These are phyloP conservation scores for Ooceraea biroi DNA, from an alignment of 1,140 invertebrate species.

Conservation along the genomic window DNA sequence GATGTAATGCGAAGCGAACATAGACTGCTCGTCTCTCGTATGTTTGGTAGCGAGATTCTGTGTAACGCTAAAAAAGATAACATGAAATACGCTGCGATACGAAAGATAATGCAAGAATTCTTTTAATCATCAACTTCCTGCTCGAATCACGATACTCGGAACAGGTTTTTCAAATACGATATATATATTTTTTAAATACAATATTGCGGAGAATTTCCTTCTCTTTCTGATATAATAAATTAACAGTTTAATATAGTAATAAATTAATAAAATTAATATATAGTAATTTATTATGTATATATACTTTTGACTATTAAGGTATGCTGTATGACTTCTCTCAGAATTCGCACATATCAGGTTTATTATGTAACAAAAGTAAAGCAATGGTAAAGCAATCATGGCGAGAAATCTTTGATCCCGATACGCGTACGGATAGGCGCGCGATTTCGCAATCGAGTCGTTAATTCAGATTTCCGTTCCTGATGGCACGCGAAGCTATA, in stretches of 20 bases:
- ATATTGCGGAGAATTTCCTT: neutral
- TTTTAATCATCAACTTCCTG: conserved; percentile 39
- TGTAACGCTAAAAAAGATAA: neutral
- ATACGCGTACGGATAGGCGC: neutral
- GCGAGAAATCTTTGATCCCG: neutral
- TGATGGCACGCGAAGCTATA: conserved; percentile 33
- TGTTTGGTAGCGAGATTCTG: neutral
- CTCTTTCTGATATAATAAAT: too few relatives aligned
- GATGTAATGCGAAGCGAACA: conserved; percentile 32
- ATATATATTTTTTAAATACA: too few relatives aligned
- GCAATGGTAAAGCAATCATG: conserved; percentile 34
- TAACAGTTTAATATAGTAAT: too few relatives aligned
- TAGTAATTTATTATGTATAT: too few relatives aligned
- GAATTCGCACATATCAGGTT: too few relatives aligned
- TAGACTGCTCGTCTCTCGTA: neutral
- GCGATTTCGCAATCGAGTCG: conserved; percentile 26
- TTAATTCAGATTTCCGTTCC: conserved; percentile 57
- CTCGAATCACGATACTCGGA: neutral
- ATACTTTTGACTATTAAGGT: too few relatives aligned
- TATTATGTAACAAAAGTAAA: conserved; percentile 6
- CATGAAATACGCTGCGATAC: neutral
- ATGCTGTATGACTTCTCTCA: too few relatives aligned
- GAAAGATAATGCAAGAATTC: conserved; percentile 41
- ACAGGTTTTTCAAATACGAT: neutral
- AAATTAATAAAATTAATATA: too few relatives aligned